Evolutionary conservation across 2,888 invertebrate genomes (phyloP).

Genomic region (Antheraea yamamai): DNA sequence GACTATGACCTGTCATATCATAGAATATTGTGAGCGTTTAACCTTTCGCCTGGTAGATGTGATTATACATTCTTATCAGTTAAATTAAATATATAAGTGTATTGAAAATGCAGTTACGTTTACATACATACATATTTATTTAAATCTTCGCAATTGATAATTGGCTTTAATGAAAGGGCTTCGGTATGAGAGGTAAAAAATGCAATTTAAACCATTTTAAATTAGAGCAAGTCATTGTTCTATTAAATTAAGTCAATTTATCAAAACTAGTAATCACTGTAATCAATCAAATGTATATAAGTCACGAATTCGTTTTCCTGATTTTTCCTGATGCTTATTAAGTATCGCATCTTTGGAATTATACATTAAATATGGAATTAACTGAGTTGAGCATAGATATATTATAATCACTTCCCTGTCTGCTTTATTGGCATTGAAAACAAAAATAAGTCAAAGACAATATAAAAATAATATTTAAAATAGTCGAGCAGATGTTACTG

Average conservation of each 20-base stretch:
- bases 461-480: constrained; percentile 45
- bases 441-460: constrained; percentile 53
- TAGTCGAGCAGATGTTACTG: constrained; percentile 7
- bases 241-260: not conserved
- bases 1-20: too few relatives aligned
- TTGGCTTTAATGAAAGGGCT: too few relatives aligned
- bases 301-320: not conserved
- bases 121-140: too few relatives aligned
- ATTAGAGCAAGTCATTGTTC: too few relatives aligned
- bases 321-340: not conserved
- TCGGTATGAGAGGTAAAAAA: not conserved
- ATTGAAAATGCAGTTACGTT: too few relatives aligned
- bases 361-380: constrained; percentile 19
- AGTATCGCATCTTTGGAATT: not conserved
- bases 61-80: too few relatives aligned
- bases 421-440: constrained; percentile 51
- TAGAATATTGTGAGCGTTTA: too few relatives aligned
- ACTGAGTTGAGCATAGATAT: constrained; percentile 24
- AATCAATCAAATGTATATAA: not conserved
- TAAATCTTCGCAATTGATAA: too few relatives aligned
- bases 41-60: too few relatives aligned
- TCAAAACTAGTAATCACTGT: not conserved
- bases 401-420: constrained; percentile 32
- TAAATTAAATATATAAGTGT: too few relatives aligned
- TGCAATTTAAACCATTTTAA: too few relatives aligned